These are phyloP conservation scores for Maccullochella peelii DNA, from an alignment of 2,113 vertebrate species.

Conservation along the genomic window DNA sequence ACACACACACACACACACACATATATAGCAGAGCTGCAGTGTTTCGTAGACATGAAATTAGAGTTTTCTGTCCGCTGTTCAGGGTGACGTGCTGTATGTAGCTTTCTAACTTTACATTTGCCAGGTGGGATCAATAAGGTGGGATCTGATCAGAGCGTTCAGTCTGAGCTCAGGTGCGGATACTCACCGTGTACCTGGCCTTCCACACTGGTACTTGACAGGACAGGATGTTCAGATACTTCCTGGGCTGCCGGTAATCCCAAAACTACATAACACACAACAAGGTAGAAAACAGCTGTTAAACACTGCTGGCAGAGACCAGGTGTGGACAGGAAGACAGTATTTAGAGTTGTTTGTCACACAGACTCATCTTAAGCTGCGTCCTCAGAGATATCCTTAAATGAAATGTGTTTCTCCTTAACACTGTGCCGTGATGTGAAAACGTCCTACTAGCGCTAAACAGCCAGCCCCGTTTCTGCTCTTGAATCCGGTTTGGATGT, in stretches of 20 bases:
- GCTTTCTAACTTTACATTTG: too few species aligned
- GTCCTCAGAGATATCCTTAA: not conserved
- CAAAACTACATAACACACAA: slow-evolving; percentile 88
- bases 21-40: too few species aligned
- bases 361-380: too few species aligned
- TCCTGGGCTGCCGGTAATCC: slow-evolving; percentile 98
- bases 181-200: slow-evolving; percentile 94
- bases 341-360: not conserved
- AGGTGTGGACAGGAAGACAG: not conserved
- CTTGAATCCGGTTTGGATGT: not conserved
- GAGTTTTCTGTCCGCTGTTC: too few species aligned
- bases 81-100: too few species aligned
- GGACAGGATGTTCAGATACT: slow-evolving; percentile 95
- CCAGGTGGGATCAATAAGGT: not conserved
- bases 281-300: not conserved
- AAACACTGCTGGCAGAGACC: not conserved
- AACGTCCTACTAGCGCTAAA: too few species aligned
- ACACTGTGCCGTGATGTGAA: not conserved
- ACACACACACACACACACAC: too few species aligned
- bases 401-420: not conserved
- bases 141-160: not conserved
- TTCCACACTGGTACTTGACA: slow-evolving; percentile 99
- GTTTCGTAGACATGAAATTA: too few species aligned
- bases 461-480: not conserved
- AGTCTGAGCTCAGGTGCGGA: not conserved